phyloP scores from a whole-genome alignment of 2,797 vertebrate species.

The Spinibarbus caldwelli region DNA sequence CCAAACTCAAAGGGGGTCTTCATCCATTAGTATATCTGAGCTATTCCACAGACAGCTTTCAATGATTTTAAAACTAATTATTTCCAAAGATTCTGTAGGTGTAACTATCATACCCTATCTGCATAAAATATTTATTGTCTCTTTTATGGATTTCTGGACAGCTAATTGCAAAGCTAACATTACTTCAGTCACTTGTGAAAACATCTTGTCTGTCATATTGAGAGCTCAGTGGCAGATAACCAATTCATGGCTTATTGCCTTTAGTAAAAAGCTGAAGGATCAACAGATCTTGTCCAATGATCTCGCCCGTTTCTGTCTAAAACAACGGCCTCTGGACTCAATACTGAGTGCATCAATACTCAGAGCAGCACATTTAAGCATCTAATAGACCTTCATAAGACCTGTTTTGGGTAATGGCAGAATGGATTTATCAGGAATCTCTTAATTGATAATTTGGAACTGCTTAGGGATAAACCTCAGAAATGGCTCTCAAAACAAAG shows the following conservation, averaged over 20 bases:
- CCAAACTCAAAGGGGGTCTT: background rate
- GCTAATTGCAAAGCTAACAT: slow-evolving; percentile 46
- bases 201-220: slow-evolving; percentile 30
- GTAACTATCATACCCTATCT: background rate
- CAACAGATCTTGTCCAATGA: slow-evolving; percentile 57
- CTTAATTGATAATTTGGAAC: background rate
- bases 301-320: slow-evolving; percentile 37
- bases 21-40: background rate
- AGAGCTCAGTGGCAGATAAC: slow-evolving; percentile 49
- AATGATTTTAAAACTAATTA: background rate
- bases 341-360: slow-evolving; percentile 29
- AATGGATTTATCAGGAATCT: slow-evolving; percentile 17
- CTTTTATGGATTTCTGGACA: slow-evolving; percentile 14
- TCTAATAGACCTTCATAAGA: slow-evolving; percentile 23
- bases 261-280: slow-evolving; percentile 41
- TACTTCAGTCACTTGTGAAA: background rate
- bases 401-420: background rate
- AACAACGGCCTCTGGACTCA: slow-evolving; percentile 43
- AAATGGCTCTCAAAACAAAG: slow-evolving; percentile 4
- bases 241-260: slow-evolving; percentile 42
- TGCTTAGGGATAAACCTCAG: background rate
- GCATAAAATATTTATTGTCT: slow-evolving; percentile 13
- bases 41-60: background rate
- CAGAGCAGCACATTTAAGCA: slow-evolving; percentile 8
- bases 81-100: background rate